Base-by-base conservation (phyloP, 2,113 vertebrate species). In the Python bivittatus region DNA sequence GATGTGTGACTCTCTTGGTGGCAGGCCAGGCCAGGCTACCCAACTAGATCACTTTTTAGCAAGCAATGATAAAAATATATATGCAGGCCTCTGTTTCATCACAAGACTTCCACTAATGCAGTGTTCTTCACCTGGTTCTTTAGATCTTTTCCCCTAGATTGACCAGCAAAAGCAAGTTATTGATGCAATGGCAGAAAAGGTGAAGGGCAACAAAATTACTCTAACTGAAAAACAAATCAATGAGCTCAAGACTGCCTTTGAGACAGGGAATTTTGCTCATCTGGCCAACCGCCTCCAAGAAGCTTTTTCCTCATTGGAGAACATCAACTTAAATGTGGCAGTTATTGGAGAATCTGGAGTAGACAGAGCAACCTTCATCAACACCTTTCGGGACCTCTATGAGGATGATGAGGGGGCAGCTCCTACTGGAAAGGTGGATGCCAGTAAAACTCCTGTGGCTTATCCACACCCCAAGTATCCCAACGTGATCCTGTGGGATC, bases 331-430 rank as follows among this genome's bases (percentile, higher is more conserved):
- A 85, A 97, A 98, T 23, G 96, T 98, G 89, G 97, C 96, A 0
- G 54, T 98, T 92, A 97, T 96, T 0, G 98, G 98, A 7, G 97
- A 98, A 93, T 95, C 96, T 0, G 97, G 97, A 0, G 96, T 97
- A 0, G 98, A 98, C 87, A 98, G 98, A 90, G 98, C 97, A 0
- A 96, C 97, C 13, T 97, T 98, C 93, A 96, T 97, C 93, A 98
- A 98, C 5, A 96, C 96, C 29, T 94, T 98, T 23, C 95, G 97
- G 0, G 98, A 97, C 54, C 84, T 98, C 87, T 93, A 92, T 0
- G 96, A 97, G 38, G 97, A 97, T 64, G 97, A 98, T 10, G 94
- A 95, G 0, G 95, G 92, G 0, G 96, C 97, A 1, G 98, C 98
- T 29, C 92, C 93, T 53, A 97, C 97, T 0, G 97, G 97, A 0